Evolutionary conservation across 2,888 invertebrate genomes (phyloP), one percentile per base, ranked within the genome.

Genomic region (Epinotia nisella): DNA sequence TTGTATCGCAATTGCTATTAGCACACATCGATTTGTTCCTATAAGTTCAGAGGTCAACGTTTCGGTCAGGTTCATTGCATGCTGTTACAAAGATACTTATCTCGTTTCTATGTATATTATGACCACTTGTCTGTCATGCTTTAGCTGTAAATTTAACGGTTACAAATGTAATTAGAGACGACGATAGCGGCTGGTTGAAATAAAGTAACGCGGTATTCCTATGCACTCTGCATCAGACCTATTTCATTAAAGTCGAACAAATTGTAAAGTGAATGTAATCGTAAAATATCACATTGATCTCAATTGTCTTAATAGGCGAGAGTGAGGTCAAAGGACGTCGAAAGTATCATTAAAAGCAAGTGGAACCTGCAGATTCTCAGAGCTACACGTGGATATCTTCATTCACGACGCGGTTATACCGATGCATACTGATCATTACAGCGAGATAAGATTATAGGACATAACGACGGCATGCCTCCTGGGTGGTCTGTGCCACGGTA

Each of bases 401-500:
- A 73, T 73, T 73, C 51, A 73, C 69, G 64, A 39, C 58, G 68
- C 64, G 64, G 68, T 64, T 64, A 58, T 69, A 79, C 79, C 81
- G 79, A 85, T 85, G 85, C 83, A 82, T 79, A 84, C 82, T 76
- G 90, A 88, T 90, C 84, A 87, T 85, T 84, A 84, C 79, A 75
- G 75, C 75, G 79, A 87, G 91, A 91, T 91, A 90, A 90, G 87
- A 87, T 88, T 86, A 85, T 86, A 86, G 87, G 87, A 89, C 87
- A 89, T 86, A 85, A 87, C 73, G 73, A 86, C 81, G 83, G 87
- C 83, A 80, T 82, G 82, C 87, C 76, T 76, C 85, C 76, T 92
- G 92, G 92, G 92, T 92, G 92, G 92, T 86, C 92, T 78, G 75
- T 66, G 75, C 71, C 72, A 78, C 79, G 79, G 80, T 81, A 83